phyloP scores from a whole-genome alignment of 2,113 vertebrate genomes.

The Vulpes vulpes region DNA sequence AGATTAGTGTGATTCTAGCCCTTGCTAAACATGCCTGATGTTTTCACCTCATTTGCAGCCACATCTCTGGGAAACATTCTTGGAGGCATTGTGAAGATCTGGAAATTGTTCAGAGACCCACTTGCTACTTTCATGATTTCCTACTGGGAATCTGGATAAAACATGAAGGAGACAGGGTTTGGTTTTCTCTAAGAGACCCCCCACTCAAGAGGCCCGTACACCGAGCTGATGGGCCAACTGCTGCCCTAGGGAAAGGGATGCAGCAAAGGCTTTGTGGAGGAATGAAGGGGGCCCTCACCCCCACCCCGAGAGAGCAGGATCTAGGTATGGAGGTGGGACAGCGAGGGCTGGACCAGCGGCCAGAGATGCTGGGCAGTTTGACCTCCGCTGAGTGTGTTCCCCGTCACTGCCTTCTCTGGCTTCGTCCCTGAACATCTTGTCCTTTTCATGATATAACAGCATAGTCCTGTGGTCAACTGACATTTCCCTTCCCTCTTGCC shows the following conservation, averaged over 20 bases:
- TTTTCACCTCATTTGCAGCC: neutral
- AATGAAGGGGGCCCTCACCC: neutral
- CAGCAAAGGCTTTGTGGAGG: neutral
- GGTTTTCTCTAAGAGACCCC: neutral
- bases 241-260: rapidly evolving
- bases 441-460: neutral
- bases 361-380: rapidly evolving
- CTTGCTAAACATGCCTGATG: neutral
- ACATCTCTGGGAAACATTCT: neutral
- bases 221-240: rapidly evolving
- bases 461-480: rapidly evolving
- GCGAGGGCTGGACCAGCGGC: rapidly evolving
- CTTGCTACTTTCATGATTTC: neutral
- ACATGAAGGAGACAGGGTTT: neutral
- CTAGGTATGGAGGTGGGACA: neutral
- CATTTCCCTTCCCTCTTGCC: too few relatives aligned
- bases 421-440: rapidly evolving
- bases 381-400: neutral
- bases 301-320: rapidly evolving
- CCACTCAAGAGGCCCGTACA: rapidly evolving
- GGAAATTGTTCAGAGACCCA: rapidly evolving
- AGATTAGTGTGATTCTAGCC: neutral
- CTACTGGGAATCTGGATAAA: neutral
- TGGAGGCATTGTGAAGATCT: neutral
- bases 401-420: neutral